Base-by-base conservation (phyloP, 1,140 invertebrate genomes). In the Drosophila sulfurigaster region DNA sequence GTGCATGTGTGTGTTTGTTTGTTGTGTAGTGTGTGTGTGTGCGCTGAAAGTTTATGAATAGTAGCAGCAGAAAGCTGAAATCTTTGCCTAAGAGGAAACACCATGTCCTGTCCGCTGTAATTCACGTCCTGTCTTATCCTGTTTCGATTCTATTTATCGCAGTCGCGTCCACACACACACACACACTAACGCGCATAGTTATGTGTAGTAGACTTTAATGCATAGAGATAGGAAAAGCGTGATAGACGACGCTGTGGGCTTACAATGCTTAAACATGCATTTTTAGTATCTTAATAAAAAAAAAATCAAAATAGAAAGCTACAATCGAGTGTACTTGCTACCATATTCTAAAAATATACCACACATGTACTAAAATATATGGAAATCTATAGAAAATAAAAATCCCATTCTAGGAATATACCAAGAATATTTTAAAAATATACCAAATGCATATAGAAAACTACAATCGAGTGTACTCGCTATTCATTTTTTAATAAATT, bases 1-100 rank as follows among this genome's bases (percentile, higher is more conserved):
- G 32, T 59, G 16, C 30, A 8, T 51, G 46, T 64, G 46, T 57
- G 28, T 43, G 13, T 57, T 11, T 41, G 32, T 58, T 8, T 25
- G 13, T 41, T 57, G 5, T n/a, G 11, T 45, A 25, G 41, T 56
- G 41, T 43, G 8, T 45, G n/a, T 41, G 6, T 65, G 49, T 43
- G n/a, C 13, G 7, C 35, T 35, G 7, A 35, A 43, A 41, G 41
- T 43, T 43, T 43, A 43, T 43, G 41, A 43, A 43, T 43, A 43
- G 41, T 13, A 43, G n/a, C 41, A 43, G 41, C 41, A 43, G 20
- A n/a, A 13, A 43, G 41, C 41, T n/a, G n/a, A 43, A 43, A 13
- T 38, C 35, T 10, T 38, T 38, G 35, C 35, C 41, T 43, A 7
- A 43, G n/a, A 43, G 41, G 41, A 43, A 43, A 43, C 41, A 43